A percentile compares a stretch with the other conserved stretches of the same genome.
Evolutionary conservation across 2,888 invertebrate species (phyloP).

Genomic region (Phalera bucephala): DNA sequence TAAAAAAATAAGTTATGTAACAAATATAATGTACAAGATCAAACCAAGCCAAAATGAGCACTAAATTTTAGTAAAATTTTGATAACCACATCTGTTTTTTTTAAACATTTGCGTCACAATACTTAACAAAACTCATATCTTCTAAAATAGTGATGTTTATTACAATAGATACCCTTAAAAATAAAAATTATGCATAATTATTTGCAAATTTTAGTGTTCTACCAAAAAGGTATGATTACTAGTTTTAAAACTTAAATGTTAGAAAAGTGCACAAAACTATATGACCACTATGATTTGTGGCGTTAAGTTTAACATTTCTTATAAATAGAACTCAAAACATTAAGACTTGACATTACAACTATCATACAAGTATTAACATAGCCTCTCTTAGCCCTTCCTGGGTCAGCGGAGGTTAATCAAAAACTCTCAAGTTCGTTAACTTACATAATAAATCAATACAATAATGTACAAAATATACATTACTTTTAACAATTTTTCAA

Average conservation of each 20-base stretch:
- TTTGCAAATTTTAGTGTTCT: constrained; percentile 31
- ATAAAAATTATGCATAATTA: constrained; percentile 38
- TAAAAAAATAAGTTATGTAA: constrained; percentile 63
- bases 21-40: constrained; percentile 59
- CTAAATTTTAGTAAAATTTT: constrained; percentile 20
- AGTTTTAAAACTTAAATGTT: constrained; percentile 22
- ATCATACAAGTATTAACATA: constrained; percentile 51
- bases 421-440: constrained; percentile 59
- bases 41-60: constrained; percentile 50
- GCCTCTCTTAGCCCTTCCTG: constrained; percentile 47
- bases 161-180: constrained; percentile 14
- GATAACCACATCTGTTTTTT: no score
- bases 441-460: constrained; percentile 69
- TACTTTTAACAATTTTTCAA: constrained; percentile 76
- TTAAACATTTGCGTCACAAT: no score
- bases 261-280: constrained; percentile 33
- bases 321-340: constrained; percentile 38
- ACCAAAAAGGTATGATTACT: constrained; percentile 18
- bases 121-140: constrained; percentile 16
- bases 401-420: constrained; percentile 50
- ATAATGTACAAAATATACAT: constrained; percentile 80
- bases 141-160: constrained; percentile 28
- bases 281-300: constrained; percentile 30
- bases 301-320: constrained; percentile 23
- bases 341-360: constrained; percentile 37